Evolutionary conservation across 2,888 invertebrate species (phyloP).

Genomic region (Andrena haemorrhoa): DNA sequence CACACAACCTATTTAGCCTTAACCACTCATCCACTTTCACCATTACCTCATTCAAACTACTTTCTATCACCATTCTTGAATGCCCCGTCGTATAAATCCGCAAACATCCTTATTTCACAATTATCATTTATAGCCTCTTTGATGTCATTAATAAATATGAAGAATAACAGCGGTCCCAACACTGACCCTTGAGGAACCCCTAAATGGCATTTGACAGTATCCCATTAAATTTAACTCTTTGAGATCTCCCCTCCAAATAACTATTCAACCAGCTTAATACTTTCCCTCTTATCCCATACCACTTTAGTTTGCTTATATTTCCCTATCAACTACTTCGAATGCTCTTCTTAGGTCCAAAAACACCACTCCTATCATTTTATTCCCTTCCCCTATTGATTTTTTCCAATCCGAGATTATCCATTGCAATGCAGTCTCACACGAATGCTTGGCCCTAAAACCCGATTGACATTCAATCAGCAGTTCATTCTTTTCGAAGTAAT

Average conservation of each 20-base stretch:
- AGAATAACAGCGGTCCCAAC: background rate
- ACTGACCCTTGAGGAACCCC: background rate
- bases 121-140: background rate
- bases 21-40: background rate
- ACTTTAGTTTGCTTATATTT: slow-evolving; percentile 19
- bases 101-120: background rate
- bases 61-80: background rate
- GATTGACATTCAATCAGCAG: no score
- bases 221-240: slow-evolving; percentile 25
- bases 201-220: background rate
- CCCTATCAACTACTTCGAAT: slow-evolving; percentile 47
- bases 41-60: background rate
- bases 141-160: background rate
- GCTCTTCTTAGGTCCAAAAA: slow-evolving; percentile 61
- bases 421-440: no score
- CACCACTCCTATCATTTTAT: slow-evolving; percentile 43
- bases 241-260: background rate
- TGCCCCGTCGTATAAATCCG: background rate
- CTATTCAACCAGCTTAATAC: slow-evolving; percentile 22
- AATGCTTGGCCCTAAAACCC: no score
- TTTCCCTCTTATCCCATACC: slow-evolving; percentile 8
- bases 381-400: slow-evolving; percentile 26
- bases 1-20: background rate
- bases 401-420: no score
- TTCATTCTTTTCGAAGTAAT: background rate